Percentiles rank a stretch among this genome's conserved stretches.
Conservation (phyloP, 2,888 invertebrate genomes). For the Erebia aethiops region DNA sequence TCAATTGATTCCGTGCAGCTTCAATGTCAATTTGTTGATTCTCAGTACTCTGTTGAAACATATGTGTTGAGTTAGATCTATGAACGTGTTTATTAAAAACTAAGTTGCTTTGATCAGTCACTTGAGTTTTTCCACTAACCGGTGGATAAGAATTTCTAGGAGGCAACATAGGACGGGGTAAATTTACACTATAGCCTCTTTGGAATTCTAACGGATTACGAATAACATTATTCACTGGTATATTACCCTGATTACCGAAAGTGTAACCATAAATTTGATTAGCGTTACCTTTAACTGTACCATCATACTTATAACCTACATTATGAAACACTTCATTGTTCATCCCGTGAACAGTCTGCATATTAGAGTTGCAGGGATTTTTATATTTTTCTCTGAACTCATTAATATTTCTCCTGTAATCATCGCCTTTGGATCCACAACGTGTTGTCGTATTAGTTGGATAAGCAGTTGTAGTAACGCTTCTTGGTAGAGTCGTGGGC, state of each 20-base stretch:
- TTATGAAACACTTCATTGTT: constrained; percentile 77
- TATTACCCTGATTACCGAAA: constrained; percentile 82
- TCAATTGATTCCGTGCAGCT: constrained; percentile 73
- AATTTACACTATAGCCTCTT: constrained; percentile 82
- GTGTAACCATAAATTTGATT: constrained; percentile 79
- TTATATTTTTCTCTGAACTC: constrained; percentile 86
- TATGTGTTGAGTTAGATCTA: constrained; percentile 85
- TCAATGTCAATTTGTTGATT: constrained; percentile 71
- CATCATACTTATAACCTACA: constrained; percentile 75
- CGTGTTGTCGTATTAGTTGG: constrained; percentile 74
- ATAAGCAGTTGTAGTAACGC: constrained; percentile 74
- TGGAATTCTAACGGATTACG: constrained; percentile 82
- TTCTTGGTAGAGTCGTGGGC: constrained; percentile 77
- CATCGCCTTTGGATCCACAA: constrained; percentile 74
- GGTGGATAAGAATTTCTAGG: constrained; percentile 85
- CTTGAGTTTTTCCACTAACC: constrained; percentile 81
- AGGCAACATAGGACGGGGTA: constrained; percentile 83
- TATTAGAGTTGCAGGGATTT: constrained; percentile 74
- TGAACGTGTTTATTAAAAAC: constrained; percentile 82
- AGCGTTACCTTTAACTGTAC: constrained; percentile 67
- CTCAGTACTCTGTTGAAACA: constrained; percentile 76
- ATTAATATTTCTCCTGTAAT: constrained; percentile 84
- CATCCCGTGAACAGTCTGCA: constrained; percentile 59
- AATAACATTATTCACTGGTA: constrained; percentile 77
- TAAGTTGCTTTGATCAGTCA: constrained; percentile 77